Evolutionary conservation across 2,797 vertebrate genomes (phyloP), one percentile per base, ranked within the genome.

Genomic region (Crocidura indochinensis): DNA sequence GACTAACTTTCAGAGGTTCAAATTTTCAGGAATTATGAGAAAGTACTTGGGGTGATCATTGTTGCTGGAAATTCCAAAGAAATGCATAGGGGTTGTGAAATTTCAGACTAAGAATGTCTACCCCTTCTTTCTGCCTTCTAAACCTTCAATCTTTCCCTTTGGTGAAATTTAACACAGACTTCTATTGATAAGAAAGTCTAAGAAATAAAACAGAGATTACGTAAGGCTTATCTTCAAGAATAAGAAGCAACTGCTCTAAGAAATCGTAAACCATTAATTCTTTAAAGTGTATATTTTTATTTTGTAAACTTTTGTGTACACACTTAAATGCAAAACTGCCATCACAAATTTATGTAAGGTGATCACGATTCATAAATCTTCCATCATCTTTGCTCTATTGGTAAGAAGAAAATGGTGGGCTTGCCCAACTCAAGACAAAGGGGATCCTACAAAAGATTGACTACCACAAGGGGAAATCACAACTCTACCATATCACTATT

Each of bases 291-390:
- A 22, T 49, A 20, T 60, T 60, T 60, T 60, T 60, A 20, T 60
- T 60, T 60, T 60, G 20, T 47, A n/a, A 68, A 72, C 86, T 88
- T 95, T 60, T 83, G n/a, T 51, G 72, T 84, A 77, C 49, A 75
- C 80, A 73, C 64, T 20, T 68, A 87, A 2, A 73, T 64, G 49
- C 31, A 60, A 38, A 38, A 38, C 38, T 38, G 38, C 38, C 38
- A 38, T 38, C 38, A 38, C 38, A 38, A 38, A 38, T 38, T 38
- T 38, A 38, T 38, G 38, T 38, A 38, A 38, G 38, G 38, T 38
- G 38, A 38, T 38, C 38, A 38, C 38, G 5, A 2, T 38, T 38
- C 38, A 38, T 38, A 38, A 38, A 38, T 38, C 38, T 38, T 38
- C 38, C 38, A 38, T 38, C 38, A 38, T 5, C 38, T 38, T 38